Evolutionary conservation across 2,888 invertebrate genomes (phyloP).

Genomic region (Pegoplata infirma): DNA sequence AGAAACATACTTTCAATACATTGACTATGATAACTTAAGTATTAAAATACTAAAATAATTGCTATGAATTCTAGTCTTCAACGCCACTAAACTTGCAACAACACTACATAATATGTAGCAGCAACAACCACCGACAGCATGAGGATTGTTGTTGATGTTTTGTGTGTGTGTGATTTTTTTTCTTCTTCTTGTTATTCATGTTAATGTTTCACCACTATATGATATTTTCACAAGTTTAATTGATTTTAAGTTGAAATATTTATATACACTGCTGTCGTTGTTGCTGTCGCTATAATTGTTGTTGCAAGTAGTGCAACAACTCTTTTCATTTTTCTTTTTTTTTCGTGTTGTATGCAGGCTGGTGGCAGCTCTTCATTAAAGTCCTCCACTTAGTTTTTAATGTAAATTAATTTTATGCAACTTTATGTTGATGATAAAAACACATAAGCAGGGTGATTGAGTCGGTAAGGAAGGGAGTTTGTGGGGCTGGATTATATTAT

Average conservation of each 20-base stretch:
- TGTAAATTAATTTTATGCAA: conserved; percentile 52
- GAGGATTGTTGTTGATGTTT: conserved; percentile 12
- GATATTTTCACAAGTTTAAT: conserved; percentile 73
- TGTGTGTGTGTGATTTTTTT: conserved; percentile 3
- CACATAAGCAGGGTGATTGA: conserved; percentile 21
- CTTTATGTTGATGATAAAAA: conserved; percentile 46
- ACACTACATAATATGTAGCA: neutral
- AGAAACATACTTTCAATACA: neutral
- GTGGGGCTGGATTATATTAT: neutral
- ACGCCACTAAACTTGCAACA: conserved; percentile 13
- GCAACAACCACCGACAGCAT: neutral
- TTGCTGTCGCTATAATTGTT: conserved; percentile 2
- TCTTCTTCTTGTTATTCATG: neutral
- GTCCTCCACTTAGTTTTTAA: conserved; percentile 24
- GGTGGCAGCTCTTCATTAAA: neutral
- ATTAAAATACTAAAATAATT: conserved; percentile 40
- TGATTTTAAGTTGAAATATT: conserved; percentile 69
- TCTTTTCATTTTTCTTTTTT: too few relatives aligned
- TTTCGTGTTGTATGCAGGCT: conserved; percentile 11
- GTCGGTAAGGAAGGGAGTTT: neutral
- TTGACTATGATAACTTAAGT: conserved; percentile 14
- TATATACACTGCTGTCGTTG: conserved; percentile 38
- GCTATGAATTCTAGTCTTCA: conserved; percentile 19
- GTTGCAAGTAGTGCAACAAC: neutral
- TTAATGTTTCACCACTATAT: conserved; percentile 69